Conservation (phyloP, 2,113 vertebrate species). For the Phyllopteryx taeniolatus region DNA sequence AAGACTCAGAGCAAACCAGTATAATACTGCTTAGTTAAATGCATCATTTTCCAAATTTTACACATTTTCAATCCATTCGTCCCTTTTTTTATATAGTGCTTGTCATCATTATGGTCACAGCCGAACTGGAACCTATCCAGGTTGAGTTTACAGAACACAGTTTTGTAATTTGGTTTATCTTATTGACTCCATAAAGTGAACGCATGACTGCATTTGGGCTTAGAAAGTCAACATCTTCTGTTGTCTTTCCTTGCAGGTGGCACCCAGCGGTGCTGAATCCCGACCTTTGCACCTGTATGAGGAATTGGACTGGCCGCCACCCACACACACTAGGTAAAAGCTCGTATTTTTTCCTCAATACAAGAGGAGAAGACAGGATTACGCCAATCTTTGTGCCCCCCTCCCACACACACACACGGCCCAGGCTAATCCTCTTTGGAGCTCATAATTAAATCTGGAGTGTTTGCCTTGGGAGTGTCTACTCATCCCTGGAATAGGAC, state of each 20-base stretch:
- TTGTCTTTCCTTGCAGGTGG: conserved; percentile 70
- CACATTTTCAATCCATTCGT: too few species aligned
- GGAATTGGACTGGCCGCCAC: conserved; percentile 79
- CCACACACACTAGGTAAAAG: conserved; percentile 83
- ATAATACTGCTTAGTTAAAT: too few species aligned
- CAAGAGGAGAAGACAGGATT: conserved; percentile 34
- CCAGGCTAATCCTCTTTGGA: conserved; percentile 73
- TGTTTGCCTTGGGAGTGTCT: conserved; percentile 74
- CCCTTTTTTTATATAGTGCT: too few species aligned
- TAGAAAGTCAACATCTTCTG: neutral
- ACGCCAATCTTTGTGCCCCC: conserved; percentile 47
- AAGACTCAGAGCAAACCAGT: too few species aligned
- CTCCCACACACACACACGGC: conserved; percentile 20
- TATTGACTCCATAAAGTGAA: neutral
- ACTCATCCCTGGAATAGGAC: conserved; percentile 69
- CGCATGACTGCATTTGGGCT: neutral
- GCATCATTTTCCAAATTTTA: too few species aligned
- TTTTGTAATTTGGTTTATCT: neutral
- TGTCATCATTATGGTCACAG: too few species aligned
- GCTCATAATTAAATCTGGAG: conserved; percentile 78
- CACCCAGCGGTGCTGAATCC: conserved; percentile 79
- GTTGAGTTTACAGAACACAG: neutral
- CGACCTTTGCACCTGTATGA: conserved; percentile 75
- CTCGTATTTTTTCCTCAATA: neutral
- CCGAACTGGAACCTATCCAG: neutral